Base-by-base conservation (phyloP, 2,113 vertebrate species). In the Sapajus apella region DNA sequence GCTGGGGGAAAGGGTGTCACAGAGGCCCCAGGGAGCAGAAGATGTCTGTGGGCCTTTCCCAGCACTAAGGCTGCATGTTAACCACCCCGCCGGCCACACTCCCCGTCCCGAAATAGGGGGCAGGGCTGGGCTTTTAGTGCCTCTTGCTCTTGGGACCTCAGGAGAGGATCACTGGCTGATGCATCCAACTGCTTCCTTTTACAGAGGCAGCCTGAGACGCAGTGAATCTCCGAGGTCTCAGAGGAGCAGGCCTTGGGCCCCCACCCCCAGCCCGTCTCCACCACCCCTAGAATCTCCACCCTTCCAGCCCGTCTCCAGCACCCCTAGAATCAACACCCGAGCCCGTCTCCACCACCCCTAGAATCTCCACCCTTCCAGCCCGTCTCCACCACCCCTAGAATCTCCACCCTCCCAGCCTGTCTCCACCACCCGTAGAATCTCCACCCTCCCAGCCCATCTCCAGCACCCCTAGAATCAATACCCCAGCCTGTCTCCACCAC, bases 401-500 rank as follows among this genome's bases (percentile, higher is more conserved):
- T 25, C 56, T 23, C 56, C 56, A 23, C 0, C 56, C 11, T 2
- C 47, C 47, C 56, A 23, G 56, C 56, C 56, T 8, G 2, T 58
- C 56, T 58, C 21, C 56, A 58, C 56, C 56, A 25, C 0, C 56
- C 20, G 20, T 8, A 23, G 55, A 56, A 23, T 1, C 0, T 1
- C 45, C 45, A 45, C 20, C 55, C 55, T 8, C 21, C 0, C 8
- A 9, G 55, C 55, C 55, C 2, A 0, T 23, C 8, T 56, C 55
- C 55, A 56, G 20, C 55, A 56, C 0, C 20, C 55, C 20, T 9
- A 23, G 55, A 56, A 23, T 7, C 20, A 9, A 8, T 20, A 20
- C 1, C 21, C 0, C 21, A 23, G 55, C 55, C 55, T 0, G 0
- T 23, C 8, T 56, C 55, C 55, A 56, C 20, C 55, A 56, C 0